Evolutionary conservation across 2,797 vertebrate genomes (phyloP).

Genomic region (Leontopithecus rosalia): DNA sequence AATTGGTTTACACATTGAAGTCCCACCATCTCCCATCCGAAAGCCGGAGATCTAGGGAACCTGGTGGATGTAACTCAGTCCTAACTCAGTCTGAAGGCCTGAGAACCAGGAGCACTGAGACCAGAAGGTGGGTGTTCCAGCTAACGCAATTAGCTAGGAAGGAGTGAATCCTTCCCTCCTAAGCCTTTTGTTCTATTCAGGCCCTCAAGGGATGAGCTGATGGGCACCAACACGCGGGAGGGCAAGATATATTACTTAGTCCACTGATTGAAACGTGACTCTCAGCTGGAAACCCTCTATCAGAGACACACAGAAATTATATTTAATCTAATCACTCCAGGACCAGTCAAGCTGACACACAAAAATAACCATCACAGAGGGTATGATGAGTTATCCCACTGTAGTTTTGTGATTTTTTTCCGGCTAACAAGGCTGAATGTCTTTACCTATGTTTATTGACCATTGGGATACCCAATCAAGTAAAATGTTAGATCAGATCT

Average conservation of each 20-base stretch:
- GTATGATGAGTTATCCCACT: background rate
- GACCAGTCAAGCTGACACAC: background rate
- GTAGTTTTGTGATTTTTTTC: background rate
- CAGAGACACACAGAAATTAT: background rate
- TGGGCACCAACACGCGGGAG: background rate
- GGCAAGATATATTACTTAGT: no score
- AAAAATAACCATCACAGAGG: background rate
- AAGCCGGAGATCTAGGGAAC: background rate
- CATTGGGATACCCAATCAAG: no score
- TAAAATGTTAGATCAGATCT: background rate
- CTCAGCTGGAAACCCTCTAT: background rate
- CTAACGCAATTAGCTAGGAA: background rate
- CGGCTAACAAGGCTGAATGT: no score
- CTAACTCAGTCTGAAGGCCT: background rate
- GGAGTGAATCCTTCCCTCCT: background rate
- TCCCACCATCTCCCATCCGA: background rate
- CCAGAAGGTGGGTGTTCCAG: background rate
- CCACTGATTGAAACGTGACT: background rate
- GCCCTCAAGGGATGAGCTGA: background rate
- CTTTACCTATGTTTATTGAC: background rate
- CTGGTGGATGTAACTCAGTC: background rate
- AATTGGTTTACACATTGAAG: background rate
- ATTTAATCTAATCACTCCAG: background rate
- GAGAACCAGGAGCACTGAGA: background rate
- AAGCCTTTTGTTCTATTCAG: background rate